Evolutionary conservation across 1,140 invertebrate genomes (phyloP), one percentile per base, ranked within the genome.

Genomic region (Heliconius hermathena): DNA sequence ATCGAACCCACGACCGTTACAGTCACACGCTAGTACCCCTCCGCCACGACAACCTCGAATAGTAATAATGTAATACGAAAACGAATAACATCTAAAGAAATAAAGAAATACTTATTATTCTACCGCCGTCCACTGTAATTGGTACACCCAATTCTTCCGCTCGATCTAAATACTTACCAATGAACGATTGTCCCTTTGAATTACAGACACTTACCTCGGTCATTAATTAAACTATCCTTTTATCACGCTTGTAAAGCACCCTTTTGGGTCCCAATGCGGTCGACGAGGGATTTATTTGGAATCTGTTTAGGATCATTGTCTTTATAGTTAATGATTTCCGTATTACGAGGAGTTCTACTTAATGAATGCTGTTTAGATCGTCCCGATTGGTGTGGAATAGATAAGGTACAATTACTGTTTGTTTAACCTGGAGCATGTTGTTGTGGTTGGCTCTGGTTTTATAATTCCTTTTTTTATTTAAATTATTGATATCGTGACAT

Each of bases 281-380:
- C 74, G 71, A 73, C 54, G 54, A 78, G 76, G 79, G 76, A 81
- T 81, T 81, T 77, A 77, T 77, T 77, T 70, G 38, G 76, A 81
- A 77, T 81, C 80, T 77, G 46, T 81, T 77, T 77, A 81, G 80
- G 80, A 81, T 74, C 76, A 81, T 81, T 81, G 80, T 81, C 80
- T 81, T 81, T 81, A 77, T 81, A 72, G 80, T 78, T 75, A 81
- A 76, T 81, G 80, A 81, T 81, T 78, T 81, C 79, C 79, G 76
- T 60, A 74, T 81, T 77, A 77, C 79, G 72, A 74, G 79, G 78
- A 82, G 78, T 78, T 81, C 72, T 76, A 78, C 73, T 81, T 83
- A 83, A 83, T 81, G 79, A 83, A 83, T 71, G 79, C 74, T 57
- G 49, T 83, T 83, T 76, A 83, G 82, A 83, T 83, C 71, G 79